These are phyloP conservation scores for Nebria salina DNA, from an alignment of 2,888 invertebrate genomes.

Conservation along the genomic window DNA sequence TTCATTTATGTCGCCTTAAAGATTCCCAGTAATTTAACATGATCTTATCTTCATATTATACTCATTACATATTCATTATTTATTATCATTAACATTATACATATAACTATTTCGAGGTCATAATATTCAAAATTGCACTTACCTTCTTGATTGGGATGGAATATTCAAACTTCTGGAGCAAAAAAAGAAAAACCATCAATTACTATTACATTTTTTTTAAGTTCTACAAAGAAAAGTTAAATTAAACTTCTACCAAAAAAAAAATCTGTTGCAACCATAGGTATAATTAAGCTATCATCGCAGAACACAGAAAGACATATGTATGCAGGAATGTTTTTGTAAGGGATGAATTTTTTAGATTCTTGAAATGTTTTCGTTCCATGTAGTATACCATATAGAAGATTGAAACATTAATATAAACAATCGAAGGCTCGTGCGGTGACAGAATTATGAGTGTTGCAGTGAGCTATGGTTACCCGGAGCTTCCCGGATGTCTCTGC, in stretches of 20 bases:
- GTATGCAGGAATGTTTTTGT: background rate
- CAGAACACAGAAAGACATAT: background rate
- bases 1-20: background rate
- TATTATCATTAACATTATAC: background rate
- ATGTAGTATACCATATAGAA: slow-evolving; percentile 50
- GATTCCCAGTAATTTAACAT: background rate
- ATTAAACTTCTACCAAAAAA: background rate
- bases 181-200: too few relatives aligned
- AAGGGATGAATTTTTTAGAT: slow-evolving; percentile 43
- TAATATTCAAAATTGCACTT: background rate
- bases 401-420: slow-evolving; percentile 61
- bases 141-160: too few relatives aligned
- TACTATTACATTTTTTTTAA: too few relatives aligned
- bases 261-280: background rate
- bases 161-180: too few relatives aligned
- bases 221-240: background rate
- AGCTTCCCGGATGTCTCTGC: slow-evolving; percentile 56
- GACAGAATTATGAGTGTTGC: slow-evolving; percentile 62
- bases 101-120: background rate
- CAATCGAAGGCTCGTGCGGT: slow-evolving; percentile 58
- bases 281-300: background rate
- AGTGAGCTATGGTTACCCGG: slow-evolving; percentile 56
- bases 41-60: background rate
- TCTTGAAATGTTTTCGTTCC: slow-evolving; percentile 33
- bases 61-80: background rate